Conservation (phyloP, 2,797 vertebrate species). For the Falco columbarius region DNA sequence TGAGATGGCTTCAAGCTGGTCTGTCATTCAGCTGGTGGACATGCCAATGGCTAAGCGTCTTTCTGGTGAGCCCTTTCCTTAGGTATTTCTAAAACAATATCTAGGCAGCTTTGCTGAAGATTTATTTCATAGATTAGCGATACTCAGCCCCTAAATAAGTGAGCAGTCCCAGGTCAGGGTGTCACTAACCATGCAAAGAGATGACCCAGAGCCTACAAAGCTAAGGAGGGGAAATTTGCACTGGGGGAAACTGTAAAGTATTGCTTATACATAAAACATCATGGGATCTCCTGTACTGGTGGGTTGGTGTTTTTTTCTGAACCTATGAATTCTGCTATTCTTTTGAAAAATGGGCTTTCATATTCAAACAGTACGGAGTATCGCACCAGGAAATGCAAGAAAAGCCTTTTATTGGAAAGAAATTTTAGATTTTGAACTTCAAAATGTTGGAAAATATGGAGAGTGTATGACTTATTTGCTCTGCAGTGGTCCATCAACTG, state of each 20-base stretch:
- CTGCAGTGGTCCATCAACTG: background rate
- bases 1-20: slow-evolving; percentile 25
- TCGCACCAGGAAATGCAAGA: background rate
- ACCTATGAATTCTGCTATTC: background rate
- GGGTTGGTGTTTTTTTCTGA: background rate
- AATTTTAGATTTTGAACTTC: slow-evolving; percentile 6
- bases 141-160: background rate
- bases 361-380: background rate
- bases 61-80: background rate
- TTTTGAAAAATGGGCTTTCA: background rate
- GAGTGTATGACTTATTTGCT: background rate
- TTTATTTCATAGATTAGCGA: slow-evolving; percentile 6
- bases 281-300: background rate
- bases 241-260: background rate
- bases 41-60: background rate
- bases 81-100: background rate
- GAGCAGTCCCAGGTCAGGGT: background rate
- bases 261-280: background rate
- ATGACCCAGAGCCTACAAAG: background rate
- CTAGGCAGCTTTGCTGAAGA: background rate
- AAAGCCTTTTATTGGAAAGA: background rate
- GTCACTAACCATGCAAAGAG: background rate
- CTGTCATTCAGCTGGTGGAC: slow-evolving; percentile 42
- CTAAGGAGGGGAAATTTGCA: background rate
- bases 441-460: background rate